Evolutionary conservation across 92 coral and sea anemone genomes (phyloP).

Genomic region (Heteractis magnifica): DNA sequence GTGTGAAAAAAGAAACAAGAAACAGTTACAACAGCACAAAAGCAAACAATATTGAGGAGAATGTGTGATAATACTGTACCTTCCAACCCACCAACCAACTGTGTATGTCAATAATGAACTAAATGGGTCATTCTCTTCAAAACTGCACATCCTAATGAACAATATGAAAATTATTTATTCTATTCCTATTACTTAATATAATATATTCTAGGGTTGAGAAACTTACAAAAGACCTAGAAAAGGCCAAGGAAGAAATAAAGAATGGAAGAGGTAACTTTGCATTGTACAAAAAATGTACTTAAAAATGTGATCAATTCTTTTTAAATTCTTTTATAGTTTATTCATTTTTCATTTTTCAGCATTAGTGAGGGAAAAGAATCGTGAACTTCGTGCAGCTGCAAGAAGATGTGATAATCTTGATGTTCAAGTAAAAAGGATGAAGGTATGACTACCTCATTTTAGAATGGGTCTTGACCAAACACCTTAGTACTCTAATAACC

Average conservation of each 20-base stretch:
- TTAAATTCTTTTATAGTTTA: background rate
- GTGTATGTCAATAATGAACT: too few species aligned
- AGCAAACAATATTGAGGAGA: too few species aligned
- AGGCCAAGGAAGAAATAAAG: constrained; percentile 37
- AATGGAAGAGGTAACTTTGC: constrained; percentile 44
- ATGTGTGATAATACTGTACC: too few species aligned
- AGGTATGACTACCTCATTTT: constrained; percentile 14
- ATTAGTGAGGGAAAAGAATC: constrained; percentile 13
- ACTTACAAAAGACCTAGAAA: constrained; percentile 51
- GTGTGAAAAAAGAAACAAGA: too few species aligned
- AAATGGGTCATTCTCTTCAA: too few species aligned
- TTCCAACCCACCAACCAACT: too few species aligned
- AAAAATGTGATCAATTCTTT: background rate
- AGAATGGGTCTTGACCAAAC: background rate
- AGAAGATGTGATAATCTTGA: constrained; percentile 43
- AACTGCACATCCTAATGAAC: too few species aligned
- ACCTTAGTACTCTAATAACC: too few species aligned
- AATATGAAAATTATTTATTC: too few species aligned
- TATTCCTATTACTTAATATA: too few species aligned
- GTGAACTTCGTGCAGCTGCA: constrained; percentile 39
- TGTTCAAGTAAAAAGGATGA: constrained; percentile 33
- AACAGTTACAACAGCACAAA: too few species aligned
- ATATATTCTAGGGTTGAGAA: constrained; percentile 37
- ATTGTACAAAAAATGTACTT: too few species aligned
- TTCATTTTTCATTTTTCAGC: background rate